Base-by-base conservation (phyloP, 2,113 vertebrate species). In the Erythrolamprus reginae region DNA sequence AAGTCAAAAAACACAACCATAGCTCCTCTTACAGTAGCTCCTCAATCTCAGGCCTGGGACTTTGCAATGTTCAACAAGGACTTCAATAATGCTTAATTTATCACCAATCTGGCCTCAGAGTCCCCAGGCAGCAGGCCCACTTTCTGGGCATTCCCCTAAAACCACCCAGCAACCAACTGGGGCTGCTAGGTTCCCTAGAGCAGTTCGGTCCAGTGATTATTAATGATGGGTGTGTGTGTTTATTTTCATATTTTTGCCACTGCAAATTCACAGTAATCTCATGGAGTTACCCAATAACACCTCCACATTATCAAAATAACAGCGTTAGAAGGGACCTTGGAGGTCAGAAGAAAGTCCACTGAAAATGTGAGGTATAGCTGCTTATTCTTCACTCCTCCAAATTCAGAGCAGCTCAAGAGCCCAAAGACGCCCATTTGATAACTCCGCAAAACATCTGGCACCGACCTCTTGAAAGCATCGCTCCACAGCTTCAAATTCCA, bases 391-490 rank as follows among this genome's bases (percentile, higher is more conserved):
- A 77, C 7, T 38, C 70, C 33, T 6, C 33, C 33, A 77, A 77
- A 77, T 77, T 77, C 70, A 38, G 65, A 19, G 15, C 12, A 65
- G 28, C 61, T 28, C 28, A 1, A 33, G 10, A 70, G 28, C 65
- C 65, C n/a, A 1, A 38, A 70, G 15, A 7, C 0, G 7, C 33
- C 15, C 70, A 21, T 77, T 33, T 42, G 47, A 84, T 84, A 12
- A 28, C 26, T 2, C 9, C 7, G 21, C 24, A 10, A 51, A 90
- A 84, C 42, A 0, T 89, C 86, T 48, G 12, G 97, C 95, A 92
- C 90, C 26, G 50, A 99, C 98, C 98, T 98, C 96, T 45, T 84
- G 96, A 92, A 98, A 98, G 88, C 96, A 96, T 45, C 95, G 92
- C 94, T 98, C 98, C 91, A 98, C 96, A 3, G 89, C 93, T 90